Percentiles rank a stretch among this genome's conserved stretches.
Evolutionary conservation across 2,888 invertebrate genomes (phyloP).

Genomic region (Lucinisca nassula): DNA sequence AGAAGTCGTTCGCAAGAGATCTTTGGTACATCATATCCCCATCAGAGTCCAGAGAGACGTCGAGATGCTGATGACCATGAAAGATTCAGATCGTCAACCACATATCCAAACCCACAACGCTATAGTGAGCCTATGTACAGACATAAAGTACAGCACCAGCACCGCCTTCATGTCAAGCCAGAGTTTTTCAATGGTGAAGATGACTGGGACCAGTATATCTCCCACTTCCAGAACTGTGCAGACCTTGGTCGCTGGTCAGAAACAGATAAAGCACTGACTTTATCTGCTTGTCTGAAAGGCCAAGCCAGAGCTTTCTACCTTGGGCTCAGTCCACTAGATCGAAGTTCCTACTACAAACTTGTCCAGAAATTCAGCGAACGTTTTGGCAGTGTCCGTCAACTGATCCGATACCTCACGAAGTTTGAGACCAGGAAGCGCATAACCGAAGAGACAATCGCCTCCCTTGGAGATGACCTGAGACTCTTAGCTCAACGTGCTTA

Average conservation of each 20-base stretch:
- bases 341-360: too few species aligned
- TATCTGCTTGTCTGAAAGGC: conserved; percentile 45
- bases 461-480: conserved; percentile 13
- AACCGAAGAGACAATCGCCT: not conserved
- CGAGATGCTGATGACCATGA: too few species aligned
- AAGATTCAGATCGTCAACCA: too few species aligned
- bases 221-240: conserved; percentile 32
- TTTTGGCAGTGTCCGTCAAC: conserved; percentile 38
- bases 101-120: too few species aligned
- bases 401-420: conserved; percentile 42
- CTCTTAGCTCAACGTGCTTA: conserved; percentile 6
- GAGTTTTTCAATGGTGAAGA: not conserved
- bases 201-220: conserved; percentile 20
- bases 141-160: too few species aligned
- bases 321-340: not conserved
- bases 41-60: too few species aligned
- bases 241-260: conserved; percentile 34
- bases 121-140: too few species aligned
- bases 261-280: conserved; percentile 26
- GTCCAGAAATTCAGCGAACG: conserved; percentile 15
- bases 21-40: too few species aligned
- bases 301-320: conserved; percentile 36
- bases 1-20: too few species aligned
- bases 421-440: not conserved
- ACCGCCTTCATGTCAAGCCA: too few species aligned